Conservation (phyloP, 2,113 vertebrate genomes). For the Aythya baeri region DNA sequence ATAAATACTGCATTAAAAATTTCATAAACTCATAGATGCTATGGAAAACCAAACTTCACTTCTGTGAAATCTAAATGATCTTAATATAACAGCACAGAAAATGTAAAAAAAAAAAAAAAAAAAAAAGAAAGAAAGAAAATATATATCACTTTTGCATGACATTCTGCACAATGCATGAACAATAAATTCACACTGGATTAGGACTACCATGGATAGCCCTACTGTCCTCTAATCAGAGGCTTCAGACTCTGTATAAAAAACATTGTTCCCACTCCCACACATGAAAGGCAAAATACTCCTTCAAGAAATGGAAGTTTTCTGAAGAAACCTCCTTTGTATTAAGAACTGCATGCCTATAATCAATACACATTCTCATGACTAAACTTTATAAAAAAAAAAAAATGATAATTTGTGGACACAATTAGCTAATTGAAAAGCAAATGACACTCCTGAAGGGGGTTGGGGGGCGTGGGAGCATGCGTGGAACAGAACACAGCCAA, state of each 20-base stretch:
- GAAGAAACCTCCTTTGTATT: background rate
- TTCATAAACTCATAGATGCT: background rate
- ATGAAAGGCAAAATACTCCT: background rate
- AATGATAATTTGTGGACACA: background rate
- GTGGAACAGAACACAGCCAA: background rate
- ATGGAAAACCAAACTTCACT: background rate
- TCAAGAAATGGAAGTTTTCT: background rate
- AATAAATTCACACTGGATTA: background rate
- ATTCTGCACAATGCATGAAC: too few relatives aligned
- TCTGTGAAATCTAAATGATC: background rate
- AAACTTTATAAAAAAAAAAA: too few relatives aligned
- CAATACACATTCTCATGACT: background rate
- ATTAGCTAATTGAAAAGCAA: background rate
- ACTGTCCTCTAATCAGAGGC: background rate
- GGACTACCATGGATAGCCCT: background rate
- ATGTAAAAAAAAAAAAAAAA: too few relatives aligned
- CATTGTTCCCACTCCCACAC: background rate
- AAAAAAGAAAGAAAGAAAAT: too few relatives aligned
- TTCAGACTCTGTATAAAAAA: background rate
- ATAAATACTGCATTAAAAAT: slow-evolving; percentile 1
- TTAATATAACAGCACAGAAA: background rate
- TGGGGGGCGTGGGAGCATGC: too few relatives aligned
- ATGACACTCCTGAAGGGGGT: background rate
- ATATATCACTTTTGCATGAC: too few relatives aligned
- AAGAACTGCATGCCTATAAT: background rate